Conservation (phyloP, 2,797 vertebrate genomes). For the Loris lydekkerianus region DNA sequence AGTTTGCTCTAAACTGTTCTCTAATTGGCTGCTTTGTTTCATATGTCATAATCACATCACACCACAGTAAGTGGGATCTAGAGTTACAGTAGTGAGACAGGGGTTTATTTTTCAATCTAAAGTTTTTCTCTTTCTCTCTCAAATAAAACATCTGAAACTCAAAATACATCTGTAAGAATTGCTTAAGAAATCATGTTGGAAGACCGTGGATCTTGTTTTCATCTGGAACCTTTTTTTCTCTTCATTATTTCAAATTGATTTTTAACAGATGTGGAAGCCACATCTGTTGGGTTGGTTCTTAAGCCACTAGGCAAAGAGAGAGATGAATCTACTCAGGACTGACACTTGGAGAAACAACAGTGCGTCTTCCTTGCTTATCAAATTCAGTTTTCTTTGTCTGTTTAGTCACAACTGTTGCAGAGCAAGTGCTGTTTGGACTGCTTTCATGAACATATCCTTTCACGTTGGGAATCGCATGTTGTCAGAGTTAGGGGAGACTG, state of each 20-base stretch:
- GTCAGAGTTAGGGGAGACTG: conserved; percentile 74
- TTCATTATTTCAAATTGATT: conserved; percentile 50
- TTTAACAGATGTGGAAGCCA: conserved; percentile 64
- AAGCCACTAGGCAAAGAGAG: conserved; percentile 29
- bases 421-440: conserved; percentile 70
- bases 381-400: conserved; percentile 73
- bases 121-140: conserved; percentile 69
- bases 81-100: conserved; percentile 55
- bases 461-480: conserved; percentile 69
- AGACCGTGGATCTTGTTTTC: conserved; percentile 61
- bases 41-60: conserved; percentile 83
- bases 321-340: conserved; percentile 73
- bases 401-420: conserved; percentile 61
- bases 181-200: conserved; percentile 70
- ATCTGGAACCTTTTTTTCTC: conserved; percentile 44
- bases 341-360: conserved; percentile 7
- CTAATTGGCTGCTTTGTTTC: conserved; percentile 68
- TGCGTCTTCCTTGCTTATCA: conserved; percentile 62
- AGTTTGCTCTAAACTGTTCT: conserved; percentile 40
- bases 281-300: conserved; percentile 42
- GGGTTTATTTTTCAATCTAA: conserved; percentile 64
- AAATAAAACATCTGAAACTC: conserved; percentile 75
- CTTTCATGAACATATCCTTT: conserved; percentile 84
- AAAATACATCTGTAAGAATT: conserved; percentile 66
- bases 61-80: conserved; percentile 57